These are phyloP conservation scores for Hippasteria phrygiana DNA, from an alignment of 53 echinoderm and acorn worm genomes.

Conservation along the genomic window DNA sequence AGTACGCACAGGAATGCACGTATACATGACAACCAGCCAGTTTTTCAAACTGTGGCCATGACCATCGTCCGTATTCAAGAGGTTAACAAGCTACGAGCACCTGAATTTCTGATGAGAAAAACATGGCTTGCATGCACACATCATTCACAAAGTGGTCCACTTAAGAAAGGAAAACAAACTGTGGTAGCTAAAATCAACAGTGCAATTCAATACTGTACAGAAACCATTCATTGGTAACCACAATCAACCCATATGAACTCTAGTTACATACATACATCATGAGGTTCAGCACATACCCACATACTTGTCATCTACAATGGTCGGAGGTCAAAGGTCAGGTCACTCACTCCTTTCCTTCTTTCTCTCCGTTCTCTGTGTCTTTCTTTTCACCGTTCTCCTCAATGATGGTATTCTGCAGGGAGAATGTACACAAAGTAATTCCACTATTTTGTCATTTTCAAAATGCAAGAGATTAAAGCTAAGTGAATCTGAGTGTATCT, in stretches of 20 bases:
- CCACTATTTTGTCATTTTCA: neutral
- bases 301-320: neutral
- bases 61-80: too few relatives aligned
- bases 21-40: too few relatives aligned
- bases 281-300: neutral
- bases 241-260: neutral
- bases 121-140: too few relatives aligned
- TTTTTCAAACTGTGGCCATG: too few relatives aligned
- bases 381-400: constrained; percentile 78
- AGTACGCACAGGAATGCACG: too few relatives aligned
- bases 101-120: too few relatives aligned
- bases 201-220: neutral
- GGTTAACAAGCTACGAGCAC: too few relatives aligned
- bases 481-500: too few relatives aligned
- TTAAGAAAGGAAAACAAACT: too few relatives aligned
- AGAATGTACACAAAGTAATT: neutral
- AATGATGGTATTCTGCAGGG: constrained; percentile 53
- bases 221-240: neutral
- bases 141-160: too few relatives aligned
- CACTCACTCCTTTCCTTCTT: constrained; percentile 66
- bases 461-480: neutral
- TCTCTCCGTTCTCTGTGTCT: constrained; percentile 86
- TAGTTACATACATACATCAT: neutral
- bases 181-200: too few relatives aligned
- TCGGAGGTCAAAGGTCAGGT: constrained; percentile 30